Evolutionary conservation across 2,113 vertebrate genomes (phyloP), one percentile per base, ranked within the genome.

Genomic region (Struthio camelus): DNA sequence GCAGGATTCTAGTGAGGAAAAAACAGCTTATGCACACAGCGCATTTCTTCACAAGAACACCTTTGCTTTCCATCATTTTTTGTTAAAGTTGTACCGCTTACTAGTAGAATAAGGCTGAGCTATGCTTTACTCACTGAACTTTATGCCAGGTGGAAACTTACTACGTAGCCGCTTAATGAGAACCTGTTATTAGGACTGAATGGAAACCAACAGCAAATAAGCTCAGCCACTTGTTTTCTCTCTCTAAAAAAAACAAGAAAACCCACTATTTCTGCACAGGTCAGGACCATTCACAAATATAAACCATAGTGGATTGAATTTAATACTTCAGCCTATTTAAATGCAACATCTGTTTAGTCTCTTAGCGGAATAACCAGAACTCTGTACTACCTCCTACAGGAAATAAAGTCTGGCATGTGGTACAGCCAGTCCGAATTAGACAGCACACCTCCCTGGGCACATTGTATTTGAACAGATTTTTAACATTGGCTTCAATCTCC

Each of bases 341-440:
- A 83, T 64, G 72, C 73, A 73, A 76, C 86, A 93, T 95, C 91
- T 98, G 96, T 95, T 96, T 83, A 96, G 85, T 76, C 61, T 86
- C 91, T 97, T 88, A 97, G 66, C 78, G 53, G 84, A 75, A 79
- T 40, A 67, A 28, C 40, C 7, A 46, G 94, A 83, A 70, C 42
- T 48, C 65, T 86, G 36, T 44, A 24, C 40, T 86, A 90, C 83
- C 50, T 79, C 50, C 50, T 83, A 40, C 90, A 87, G 92, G 92
- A 97, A 97, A 71, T 88, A 88, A 73, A 20, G 27, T 93, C 96
- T 96, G 89, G 67, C 40, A 51, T 46, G 53, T 67, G 92, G 82
- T 58, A 53, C 4, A 83, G 72, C n/a, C 89, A 54, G 87, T 59
- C 84, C 65, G 80, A 92, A n/a, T 86, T 88, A 75, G 42, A 44